Evolutionary conservation across 2,888 invertebrate species (phyloP), one percentile per base, ranked within the genome.

Genomic region (Syritta pipiens): DNA sequence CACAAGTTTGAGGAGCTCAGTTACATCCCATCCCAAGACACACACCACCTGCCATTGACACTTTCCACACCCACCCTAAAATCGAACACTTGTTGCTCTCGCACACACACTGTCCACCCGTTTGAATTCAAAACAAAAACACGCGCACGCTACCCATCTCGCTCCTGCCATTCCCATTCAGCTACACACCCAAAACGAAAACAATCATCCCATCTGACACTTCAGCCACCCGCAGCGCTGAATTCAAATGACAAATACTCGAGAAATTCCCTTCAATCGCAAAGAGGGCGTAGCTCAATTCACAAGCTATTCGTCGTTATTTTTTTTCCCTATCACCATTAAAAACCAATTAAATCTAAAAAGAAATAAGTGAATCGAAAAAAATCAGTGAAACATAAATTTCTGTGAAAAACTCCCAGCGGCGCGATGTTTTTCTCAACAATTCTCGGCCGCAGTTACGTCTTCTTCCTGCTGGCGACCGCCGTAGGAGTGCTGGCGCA

Each of bases 401-500:
- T 37, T 2, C n/a, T n/a, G n/a, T n/a, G n/a, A n/a, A n/a, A n/a
- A n/a, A n/a, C n/a, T n/a, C n/a, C n/a, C n/a, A n/a, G n/a, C n/a
- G n/a, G n/a, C n/a, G n/a, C n/a, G n/a, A 62, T 71, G 69, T 10
- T 71, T 48, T 84, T 84, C 37, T 82, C 84, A 1, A 84, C 86
- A 37, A 87, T 87, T 83, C 83, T 88, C 59, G 86, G 87, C 81
- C 86, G 86, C 74, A 88, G 88, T 82, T 88, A 86, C 82, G 81
- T 88, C 79, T 83, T 87, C 65, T 88, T 88, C 72, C 53, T 86
- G 71, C 82, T 86, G 63, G 83, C 85, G 55, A 86, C 86, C 53
- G 85, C 83, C 55, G 87, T 90, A 91, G 93, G 93, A 91, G 93
- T 94, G 90, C 91, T 92, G 89, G 94, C 93, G 19, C 97, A 97